Evolutionary conservation across 2,113 vertebrate species (phyloP).

Genomic region (Salvelinus alpinus): DNA sequence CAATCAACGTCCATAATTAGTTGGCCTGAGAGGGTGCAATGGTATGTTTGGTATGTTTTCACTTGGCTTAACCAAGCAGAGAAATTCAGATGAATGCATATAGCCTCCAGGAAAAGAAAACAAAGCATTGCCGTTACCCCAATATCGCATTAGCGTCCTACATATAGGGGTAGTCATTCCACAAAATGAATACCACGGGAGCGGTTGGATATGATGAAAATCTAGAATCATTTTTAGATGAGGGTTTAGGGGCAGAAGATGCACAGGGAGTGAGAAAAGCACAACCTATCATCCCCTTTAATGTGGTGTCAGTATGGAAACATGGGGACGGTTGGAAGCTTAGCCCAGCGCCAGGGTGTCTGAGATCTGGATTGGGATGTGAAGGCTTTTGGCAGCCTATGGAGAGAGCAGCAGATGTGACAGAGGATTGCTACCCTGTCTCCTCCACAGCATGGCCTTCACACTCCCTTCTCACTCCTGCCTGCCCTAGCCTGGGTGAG

Average conservation of each 20-base stretch:
- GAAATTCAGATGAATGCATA: constrained; percentile 47
- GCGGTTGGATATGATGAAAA: constrained; percentile 49
- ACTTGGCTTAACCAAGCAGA: constrained; percentile 38
- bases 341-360: constrained; percentile 34
- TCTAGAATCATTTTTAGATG: constrained; percentile 15
- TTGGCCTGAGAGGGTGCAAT: constrained; percentile 61
- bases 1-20: constrained; percentile 80
- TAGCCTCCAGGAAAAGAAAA: constrained; percentile 49
- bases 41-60: constrained; percentile 54
- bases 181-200: constrained; percentile 54
- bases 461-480: not conserved
- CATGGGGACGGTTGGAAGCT: constrained; percentile 24
- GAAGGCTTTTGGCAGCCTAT: constrained; percentile 17
- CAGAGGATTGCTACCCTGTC: not conserved
- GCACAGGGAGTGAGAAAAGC: not conserved
- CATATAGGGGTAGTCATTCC: constrained; percentile 25
- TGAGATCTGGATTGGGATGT: constrained; percentile 34
- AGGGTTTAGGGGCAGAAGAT: constrained; percentile 9
- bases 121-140: constrained; percentile 28
- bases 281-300: constrained; percentile 31
- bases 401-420: constrained; percentile 27
- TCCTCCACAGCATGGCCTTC: not conserved
- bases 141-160: constrained; percentile 28
- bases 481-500: not conserved
- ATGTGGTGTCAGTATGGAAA: constrained; percentile 33